Conservation (phyloP, 1,140 invertebrate genomes). For the Chironomus striatipennis region DNA sequence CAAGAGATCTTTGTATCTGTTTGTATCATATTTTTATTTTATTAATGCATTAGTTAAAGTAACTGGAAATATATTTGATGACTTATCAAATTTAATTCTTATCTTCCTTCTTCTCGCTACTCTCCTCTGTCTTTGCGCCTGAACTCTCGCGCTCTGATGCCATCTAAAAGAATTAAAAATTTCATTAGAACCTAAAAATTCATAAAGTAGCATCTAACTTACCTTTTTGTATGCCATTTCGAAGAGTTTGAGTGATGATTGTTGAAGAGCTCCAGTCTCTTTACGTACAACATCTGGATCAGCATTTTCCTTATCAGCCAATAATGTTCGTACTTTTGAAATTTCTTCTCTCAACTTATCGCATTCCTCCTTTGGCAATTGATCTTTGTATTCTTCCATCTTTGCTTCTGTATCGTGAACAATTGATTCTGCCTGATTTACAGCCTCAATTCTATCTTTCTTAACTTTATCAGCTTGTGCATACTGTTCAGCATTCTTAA, state of each 20-base stretch:
- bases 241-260: slow-evolving; percentile 95
- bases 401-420: slow-evolving; percentile 97
- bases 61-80: slow-evolving; percentile 7
- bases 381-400: slow-evolving; percentile 96
- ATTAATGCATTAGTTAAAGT: neutral
- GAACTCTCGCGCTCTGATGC: slow-evolving; percentile 57
- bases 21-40: too few relatives aligned
- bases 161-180: slow-evolving; percentile 49
- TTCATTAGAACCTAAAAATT: slow-evolving; percentile 23
- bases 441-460: slow-evolving; percentile 88
- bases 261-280: slow-evolving; percentile 81
- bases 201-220: slow-evolving; percentile 29
- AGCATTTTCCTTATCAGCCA: slow-evolving; percentile 83
- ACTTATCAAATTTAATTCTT: slow-evolving; percentile 46
- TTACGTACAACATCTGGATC: slow-evolving; percentile 86
- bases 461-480: slow-evolving; percentile 86
- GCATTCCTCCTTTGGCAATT: slow-evolving; percentile 88
- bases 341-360: slow-evolving; percentile 84
- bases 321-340: slow-evolving; percentile 68
- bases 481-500: slow-evolving; percentile 94
- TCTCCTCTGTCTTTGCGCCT: slow-evolving; percentile 39
- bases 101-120: slow-evolving; percentile 50
- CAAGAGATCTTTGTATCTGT: too few relatives aligned
- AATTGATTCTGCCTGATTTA: slow-evolving; percentile 95
- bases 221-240: slow-evolving; percentile 99